Evolutionary conservation across 2,113 vertebrate genomes (phyloP), one percentile per base, ranked within the genome.

Genomic region (Microcebus murinus): DNA sequence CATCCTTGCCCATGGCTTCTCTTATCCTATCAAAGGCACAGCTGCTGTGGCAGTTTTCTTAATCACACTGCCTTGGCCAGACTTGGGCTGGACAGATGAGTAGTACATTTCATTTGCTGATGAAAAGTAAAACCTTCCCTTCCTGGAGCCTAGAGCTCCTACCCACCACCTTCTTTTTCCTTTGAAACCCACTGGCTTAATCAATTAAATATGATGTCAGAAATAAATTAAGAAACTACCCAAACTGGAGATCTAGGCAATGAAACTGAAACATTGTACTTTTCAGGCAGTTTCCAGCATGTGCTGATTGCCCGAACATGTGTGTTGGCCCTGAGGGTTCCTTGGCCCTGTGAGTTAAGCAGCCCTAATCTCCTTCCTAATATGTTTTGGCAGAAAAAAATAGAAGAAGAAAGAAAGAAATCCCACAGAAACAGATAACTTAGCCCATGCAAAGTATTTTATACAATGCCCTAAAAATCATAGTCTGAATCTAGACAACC

Each of bases 301-400:
- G 20, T 3, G 2, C 71, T 63, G 94, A 91, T 57, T 65, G 65
- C 79, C 74, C 92, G 52, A 87, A 76, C 90, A 71, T 84, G 57
- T 45, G 4, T 76, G 73, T 82, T 94, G 68, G 68, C 83, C 63
- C 29, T 27, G 9, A 77, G 34, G 25, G 59, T 59, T 57, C 48
- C 70, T 80, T 83, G 76, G 86, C 73, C 50, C 65, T 48, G n/a
- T 57, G 42, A 87, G 15, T 84, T 34, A 65, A 70, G 83, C 23
- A 29, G 42, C 42, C 85, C 21, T 59, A 91, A 93, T 81, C 76
- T 93, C 71, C 87, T 89, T 95, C 68, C 80, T 93, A 83, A 87
- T 94, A 52, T 65, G 34, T 86, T 91, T 88, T 93, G 90, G 94
- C 67, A 94, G 67, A 23, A 42, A 57, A 90, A 79, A 74, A 74